Evolutionary conservation across 2,888 invertebrate species (phyloP).

Genomic region (Pinctada fucata): DNA sequence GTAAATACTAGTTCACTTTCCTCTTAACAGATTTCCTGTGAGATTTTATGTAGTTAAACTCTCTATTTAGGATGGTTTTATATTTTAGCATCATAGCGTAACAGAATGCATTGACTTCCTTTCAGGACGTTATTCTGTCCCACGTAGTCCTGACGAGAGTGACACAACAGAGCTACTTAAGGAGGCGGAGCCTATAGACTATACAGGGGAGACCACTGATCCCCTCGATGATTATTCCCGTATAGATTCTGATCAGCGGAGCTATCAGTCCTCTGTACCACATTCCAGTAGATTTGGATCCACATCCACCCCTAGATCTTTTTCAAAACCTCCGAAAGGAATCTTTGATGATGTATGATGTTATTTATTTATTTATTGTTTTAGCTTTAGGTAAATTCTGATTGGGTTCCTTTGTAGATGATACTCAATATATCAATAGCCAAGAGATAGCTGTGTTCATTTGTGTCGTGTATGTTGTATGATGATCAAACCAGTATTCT

Average conservation of each 20-base stretch:
- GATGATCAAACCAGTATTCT: too few species aligned
- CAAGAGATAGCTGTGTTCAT: too few species aligned
- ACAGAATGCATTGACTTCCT: neutral
- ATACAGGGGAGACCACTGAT: constrained; percentile 63
- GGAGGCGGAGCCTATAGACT: constrained; percentile 83
- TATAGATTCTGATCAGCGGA: constrained; percentile 40
- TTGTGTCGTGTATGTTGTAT: too few species aligned
- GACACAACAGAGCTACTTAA: constrained; percentile 87
- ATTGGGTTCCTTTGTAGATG: too few species aligned
- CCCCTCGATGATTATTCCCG: constrained; percentile 42
- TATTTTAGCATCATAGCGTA: too few species aligned
- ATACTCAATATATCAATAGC: too few species aligned
- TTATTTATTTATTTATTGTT: neutral
- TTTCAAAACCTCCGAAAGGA: constrained; percentile 60
- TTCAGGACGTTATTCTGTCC: constrained; percentile 55
- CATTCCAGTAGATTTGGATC: constrained; percentile 28
- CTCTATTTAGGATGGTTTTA: too few species aligned
- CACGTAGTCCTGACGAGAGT: constrained; percentile 83
- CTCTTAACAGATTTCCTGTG: too few species aligned
- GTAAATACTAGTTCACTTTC: too few species aligned
- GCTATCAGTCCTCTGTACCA: constrained; percentile 57
- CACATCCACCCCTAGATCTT: constrained; percentile 29
- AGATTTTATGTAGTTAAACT: too few species aligned
- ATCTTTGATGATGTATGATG: constrained; percentile 72
- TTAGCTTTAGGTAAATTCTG: too few species aligned